A percentile compares a stretch with the other conserved stretches of the same genome.
Evolutionary conservation across 2,113 vertebrate species (phyloP).

Genomic region (Peromyscus polionotus): DNA sequence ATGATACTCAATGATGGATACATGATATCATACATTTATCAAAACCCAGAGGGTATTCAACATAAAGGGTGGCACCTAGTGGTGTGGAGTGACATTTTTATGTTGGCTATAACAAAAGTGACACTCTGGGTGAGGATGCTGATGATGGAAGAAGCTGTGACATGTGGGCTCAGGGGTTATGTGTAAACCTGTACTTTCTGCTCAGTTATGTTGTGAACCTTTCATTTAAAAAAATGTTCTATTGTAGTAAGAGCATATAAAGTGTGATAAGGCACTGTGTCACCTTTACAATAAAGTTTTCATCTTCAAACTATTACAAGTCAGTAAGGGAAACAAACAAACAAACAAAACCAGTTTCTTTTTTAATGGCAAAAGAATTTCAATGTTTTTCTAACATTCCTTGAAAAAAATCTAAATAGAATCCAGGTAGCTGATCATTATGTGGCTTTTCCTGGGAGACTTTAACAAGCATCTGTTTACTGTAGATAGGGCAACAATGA

Average conservation of each 20-base stretch:
- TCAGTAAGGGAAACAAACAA: background rate
- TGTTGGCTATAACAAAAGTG: background rate
- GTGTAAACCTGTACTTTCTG: background rate
- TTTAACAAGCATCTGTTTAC: background rate
- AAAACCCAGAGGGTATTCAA: background rate
- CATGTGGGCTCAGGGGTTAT: background rate
- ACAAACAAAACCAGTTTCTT: background rate
- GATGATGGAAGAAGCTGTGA: background rate
- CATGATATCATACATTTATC: background rate
- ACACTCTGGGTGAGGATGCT: background rate
- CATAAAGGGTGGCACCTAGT: background rate
- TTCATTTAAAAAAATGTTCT: background rate
- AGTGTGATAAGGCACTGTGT: background rate
- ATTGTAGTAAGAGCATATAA: background rate
- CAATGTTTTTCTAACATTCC: background rate
- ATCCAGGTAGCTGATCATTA: background rate
- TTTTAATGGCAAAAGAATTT: background rate
- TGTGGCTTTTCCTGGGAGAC: background rate
- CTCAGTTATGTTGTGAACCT: background rate
- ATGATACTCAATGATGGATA: background rate
- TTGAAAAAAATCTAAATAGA: background rate
- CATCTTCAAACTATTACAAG: constrained; percentile 11
- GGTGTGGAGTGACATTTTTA: background rate
- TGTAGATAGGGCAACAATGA: background rate
- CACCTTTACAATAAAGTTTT: background rate